A percentile compares a stretch with the other conserved stretches of the same genome.
Evolutionary conservation across 1,140 invertebrate species (phyloP).

Genomic region (Zaprionus capensis): DNA sequence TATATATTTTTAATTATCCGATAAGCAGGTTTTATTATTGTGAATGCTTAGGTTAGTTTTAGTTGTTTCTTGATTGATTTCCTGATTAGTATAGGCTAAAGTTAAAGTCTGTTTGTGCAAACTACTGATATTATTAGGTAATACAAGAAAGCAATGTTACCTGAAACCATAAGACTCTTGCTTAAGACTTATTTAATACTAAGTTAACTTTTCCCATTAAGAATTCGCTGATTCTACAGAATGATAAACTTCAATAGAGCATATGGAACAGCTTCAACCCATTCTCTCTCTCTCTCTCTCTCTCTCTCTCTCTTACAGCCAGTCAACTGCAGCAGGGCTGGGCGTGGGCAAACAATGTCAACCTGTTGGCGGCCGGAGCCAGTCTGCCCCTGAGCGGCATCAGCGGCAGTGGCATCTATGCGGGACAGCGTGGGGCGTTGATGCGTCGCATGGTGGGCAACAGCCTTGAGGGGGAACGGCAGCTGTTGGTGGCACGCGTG

Average conservation of each 20-base stretch:
- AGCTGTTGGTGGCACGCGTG: constrained; percentile 85
- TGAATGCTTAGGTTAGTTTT: background rate
- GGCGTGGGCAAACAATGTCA: constrained; percentile 86
- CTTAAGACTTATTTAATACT: too few species aligned
- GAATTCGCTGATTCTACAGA: too few species aligned
- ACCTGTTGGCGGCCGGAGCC: constrained; percentile 86
- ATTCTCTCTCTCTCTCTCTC: background rate
- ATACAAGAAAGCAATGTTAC: too few species aligned
- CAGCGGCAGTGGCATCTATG: constrained; percentile 88
- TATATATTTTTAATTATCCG: background rate
- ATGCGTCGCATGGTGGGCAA: constrained; percentile 84
- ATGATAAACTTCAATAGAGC: background rate
- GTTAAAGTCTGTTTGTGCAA: background rate
- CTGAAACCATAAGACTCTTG: too few species aligned
- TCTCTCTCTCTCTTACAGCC: constrained; percentile 76
- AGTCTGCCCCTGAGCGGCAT: constrained; percentile 85
- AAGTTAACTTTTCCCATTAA: too few species aligned
- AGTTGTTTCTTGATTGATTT: background rate
- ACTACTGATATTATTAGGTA: background rate
- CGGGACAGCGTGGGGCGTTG: constrained; percentile 84
- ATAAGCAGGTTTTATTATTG: background rate
- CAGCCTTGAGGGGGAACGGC: constrained; percentile 63
- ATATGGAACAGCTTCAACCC: background rate
- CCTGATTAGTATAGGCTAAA: background rate
- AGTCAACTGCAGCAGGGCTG: constrained; percentile 86